Evolutionary conservation across 2,888 invertebrate genomes (phyloP).

Genomic region (Epistrophe eligans): DNA sequence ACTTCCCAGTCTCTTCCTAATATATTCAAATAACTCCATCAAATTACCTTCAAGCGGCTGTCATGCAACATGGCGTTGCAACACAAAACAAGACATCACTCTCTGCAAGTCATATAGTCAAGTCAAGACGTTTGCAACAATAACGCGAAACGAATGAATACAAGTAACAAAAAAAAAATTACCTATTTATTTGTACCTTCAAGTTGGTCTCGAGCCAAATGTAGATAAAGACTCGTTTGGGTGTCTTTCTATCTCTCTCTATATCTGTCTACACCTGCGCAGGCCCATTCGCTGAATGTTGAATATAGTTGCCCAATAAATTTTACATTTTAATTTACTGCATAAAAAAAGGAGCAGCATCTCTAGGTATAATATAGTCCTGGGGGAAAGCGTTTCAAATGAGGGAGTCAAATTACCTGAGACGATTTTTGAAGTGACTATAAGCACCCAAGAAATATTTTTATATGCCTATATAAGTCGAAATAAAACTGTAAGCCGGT

Average conservation of each 20-base stretch:
- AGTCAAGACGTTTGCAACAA: constrained; percentile 22
- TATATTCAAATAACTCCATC: constrained; percentile 74
- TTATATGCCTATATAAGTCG: no score
- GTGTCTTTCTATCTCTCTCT: not conserved
- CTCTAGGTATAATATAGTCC: not conserved
- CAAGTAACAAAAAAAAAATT: not conserved
- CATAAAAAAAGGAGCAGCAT: constrained; percentile 42
- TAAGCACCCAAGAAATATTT: no score
- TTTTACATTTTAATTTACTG: constrained; percentile 64
- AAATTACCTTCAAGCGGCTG: constrained; percentile 65
- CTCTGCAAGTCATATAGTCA: constrained; percentile 22
- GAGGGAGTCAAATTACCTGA: not conserved
- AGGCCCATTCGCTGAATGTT: not conserved
- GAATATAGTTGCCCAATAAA: constrained; percentile 56
- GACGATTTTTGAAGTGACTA: not conserved
- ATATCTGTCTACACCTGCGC: constrained; percentile 49
- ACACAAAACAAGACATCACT: constrained; percentile 67
- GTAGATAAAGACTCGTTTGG: constrained; percentile 20
- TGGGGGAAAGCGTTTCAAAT: not conserved
- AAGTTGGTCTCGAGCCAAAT: constrained; percentile 18
- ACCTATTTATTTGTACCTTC: constrained; percentile 13
- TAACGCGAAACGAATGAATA: not conserved
- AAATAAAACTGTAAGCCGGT: no score
- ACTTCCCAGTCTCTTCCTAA: constrained; percentile 50
- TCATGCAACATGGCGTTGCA: constrained; percentile 54